Base-by-base conservation (phyloP, 2,797 vertebrate species). In the Sebastiscus albofasciatus region DNA sequence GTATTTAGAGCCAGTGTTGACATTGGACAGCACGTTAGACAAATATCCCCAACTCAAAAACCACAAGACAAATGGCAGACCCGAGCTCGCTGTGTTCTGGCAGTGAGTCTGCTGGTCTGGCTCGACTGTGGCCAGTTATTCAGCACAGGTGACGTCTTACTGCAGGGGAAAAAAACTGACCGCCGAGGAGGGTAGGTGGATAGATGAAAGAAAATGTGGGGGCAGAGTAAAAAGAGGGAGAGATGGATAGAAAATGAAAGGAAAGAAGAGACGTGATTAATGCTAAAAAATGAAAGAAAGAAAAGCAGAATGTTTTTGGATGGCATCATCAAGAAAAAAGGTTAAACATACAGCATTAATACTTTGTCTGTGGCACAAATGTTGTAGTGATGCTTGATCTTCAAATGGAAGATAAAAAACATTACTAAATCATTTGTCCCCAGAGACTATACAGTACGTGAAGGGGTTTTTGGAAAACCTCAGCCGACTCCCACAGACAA, bases 1-100 rank as follows among this genome's bases (percentile, higher is more conserved):
- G 90, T 94, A 94, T 95, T 93, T 92, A 89, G 92, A 93, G 89
- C 81, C 66, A 72, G 76, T 96, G 94, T 95, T 95, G 94, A 95
- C 92, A 92, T 93, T 96, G 94, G 94, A 95, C 90, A 60, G 90
- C 80, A 59, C 59, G 88, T 90, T 90, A 93, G 90, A 94, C 93
- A 94, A 94, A 94, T 93, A 93, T 92, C 92, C 86, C 79, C 68
- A 78, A 90, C 90, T 93, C 78, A 86, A 90, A 86, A 95, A 94
- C 92, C 93, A 91, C 94, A 94, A 91, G 94, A 95, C 89, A 94
- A 94, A 94, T 94, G 90, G 91, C 90, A 92, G 91, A 89, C 75
- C 83, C 72, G 55, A 61, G 74, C 93, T 91, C 2, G 74, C 87
- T 90, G 89, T 87, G 89, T 90, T 91, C 92, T 93, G 92, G 91